Base-by-base conservation (phyloP, 1,140 invertebrate genomes). In the Cheumatopsyche charites region DNA sequence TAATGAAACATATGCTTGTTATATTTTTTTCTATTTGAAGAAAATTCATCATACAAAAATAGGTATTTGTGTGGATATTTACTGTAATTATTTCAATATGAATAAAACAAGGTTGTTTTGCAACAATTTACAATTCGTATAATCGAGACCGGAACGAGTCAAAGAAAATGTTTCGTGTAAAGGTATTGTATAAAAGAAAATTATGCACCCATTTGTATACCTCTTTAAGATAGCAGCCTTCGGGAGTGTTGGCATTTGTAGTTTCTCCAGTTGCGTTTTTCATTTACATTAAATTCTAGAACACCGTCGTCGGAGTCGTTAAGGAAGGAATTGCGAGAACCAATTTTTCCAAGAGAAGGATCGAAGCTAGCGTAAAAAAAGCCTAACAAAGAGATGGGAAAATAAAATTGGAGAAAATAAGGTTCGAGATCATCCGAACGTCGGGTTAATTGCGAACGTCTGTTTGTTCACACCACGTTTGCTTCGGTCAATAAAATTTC, bases 221-320 rank as follows among this genome's bases (percentile, higher is more conserved):
- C 47, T 52, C 15, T 15, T 17, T 7, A 7, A 17, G 15, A 1
- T 15, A 52, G 19, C 47, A 52, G 15, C 47, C 47, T 17, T 7
- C 47, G 15, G 19, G 19, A 6, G 45, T n/a, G 15, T 47, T 6
- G 5, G n/a, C 13, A 17, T 36, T 9, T 17, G 47, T 52, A 52
- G 47, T 52, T 52, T 52, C 15, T 52, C 47, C n/a, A 7, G 47
- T 52, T 52, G 19, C 47, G n/a, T 52, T 52, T 52, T 52, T 52
- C n/a, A 52, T 52, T 52, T 52, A 19, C 47, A 52, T 52, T 52
- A 52, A 52, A 52, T 52, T 52, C 19, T 15, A 52, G 47, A 52
- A 13, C 19, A 2, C 47, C 47, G 15, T 52, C 19, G 47, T 52
- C 19, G 29, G 9, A 52, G 7, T 9, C 15, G 47, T 7, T 15